Base-by-base conservation (phyloP, 2,888 invertebrate genomes). In the Galerucella nymphaeae region DNA sequence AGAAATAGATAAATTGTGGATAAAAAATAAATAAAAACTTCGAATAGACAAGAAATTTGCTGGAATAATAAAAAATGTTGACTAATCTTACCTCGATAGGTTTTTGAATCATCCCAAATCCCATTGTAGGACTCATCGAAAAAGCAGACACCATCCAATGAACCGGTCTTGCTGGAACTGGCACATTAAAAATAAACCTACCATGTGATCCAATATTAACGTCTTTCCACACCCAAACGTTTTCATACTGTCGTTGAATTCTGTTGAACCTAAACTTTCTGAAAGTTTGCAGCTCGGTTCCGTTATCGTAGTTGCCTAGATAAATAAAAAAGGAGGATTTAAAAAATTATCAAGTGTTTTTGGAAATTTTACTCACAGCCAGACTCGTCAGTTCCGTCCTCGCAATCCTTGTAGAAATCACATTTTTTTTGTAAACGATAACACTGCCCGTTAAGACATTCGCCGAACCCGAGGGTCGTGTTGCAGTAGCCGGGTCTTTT, bases 141-240 rank as follows among this genome's bases (percentile, higher is more conserved):
- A 98, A 95, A 0, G 95, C 96, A 13, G 96, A 95, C 1, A 98
- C 91, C 89, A 97, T 96, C 98, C 98, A 98, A 80, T 94, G 93
- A 0, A 94, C 96, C 0, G 96, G 96, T 68, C 91, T 87, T 71
- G 92, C 89, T 0, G 96, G 96, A n/a, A 96, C 96, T 53, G 94
- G 93, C 58, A 94, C 88, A 71, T 93, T 94, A 87, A 96, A 96
- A 72, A 96, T 95, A 83, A 90, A 94, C 8, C 96, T 91, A 0
- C 96, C 96, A 86, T 96, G 96, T 20, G 96, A 96, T 0, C 95
- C 96, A 82, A 97, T 96, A 86, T 96, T 96, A 66, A 96, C 92
- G 87, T 97, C 97, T 75, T 93, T 92, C 98, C 98, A 98, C 68
- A 97, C 87, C 98, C 98, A 98, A 71, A 95, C 94, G 86, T 97